These are phyloP conservation scores for Muscina levida DNA, from an alignment of 2,888 invertebrate species.

Conservation along the genomic window DNA sequence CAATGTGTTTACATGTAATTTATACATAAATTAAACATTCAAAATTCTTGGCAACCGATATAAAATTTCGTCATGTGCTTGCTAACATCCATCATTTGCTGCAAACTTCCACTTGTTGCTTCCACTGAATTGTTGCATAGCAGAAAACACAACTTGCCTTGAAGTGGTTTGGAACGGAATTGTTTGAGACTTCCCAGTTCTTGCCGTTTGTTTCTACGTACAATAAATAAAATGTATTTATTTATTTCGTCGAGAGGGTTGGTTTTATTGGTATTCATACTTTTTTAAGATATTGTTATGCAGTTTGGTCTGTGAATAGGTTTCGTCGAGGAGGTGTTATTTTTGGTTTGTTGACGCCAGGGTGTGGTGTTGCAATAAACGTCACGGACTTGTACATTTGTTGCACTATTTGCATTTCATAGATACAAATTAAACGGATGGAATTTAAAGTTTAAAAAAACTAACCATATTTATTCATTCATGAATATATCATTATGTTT, in stretches of 20 bases:
- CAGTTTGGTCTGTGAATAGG: slow-evolving; percentile 10
- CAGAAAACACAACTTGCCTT: slow-evolving; percentile 8
- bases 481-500: not conserved
- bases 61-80: not conserved
- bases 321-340: slow-evolving; percentile 45
- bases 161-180: slow-evolving; percentile 16
- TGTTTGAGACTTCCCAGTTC: slow-evolving; percentile 4
- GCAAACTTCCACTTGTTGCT: slow-evolving; percentile 52
- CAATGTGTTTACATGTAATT: slow-evolving; percentile 50
- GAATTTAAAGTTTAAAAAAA: slow-evolving; percentile 3
- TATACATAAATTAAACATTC: slow-evolving; percentile 22
- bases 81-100: slow-evolving; percentile 13
- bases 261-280: slow-evolving; percentile 59
- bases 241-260: slow-evolving; percentile 50
- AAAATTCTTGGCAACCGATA: slow-evolving; percentile 40
- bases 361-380: slow-evolving; percentile 57
- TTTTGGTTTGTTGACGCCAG: slow-evolving; percentile 25
- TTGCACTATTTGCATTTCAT: slow-evolving; percentile 8
- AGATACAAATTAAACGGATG: slow-evolving; percentile 5
- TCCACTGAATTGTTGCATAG: slow-evolving; percentile 49
- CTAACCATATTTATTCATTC: slow-evolving; percentile 1
- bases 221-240: slow-evolving; percentile 1
- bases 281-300: slow-evolving; percentile 30
- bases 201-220: not conserved
- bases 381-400: not conserved